Conservation (phyloP, 2,113 vertebrate genomes). For the Puma concolor region DNA sequence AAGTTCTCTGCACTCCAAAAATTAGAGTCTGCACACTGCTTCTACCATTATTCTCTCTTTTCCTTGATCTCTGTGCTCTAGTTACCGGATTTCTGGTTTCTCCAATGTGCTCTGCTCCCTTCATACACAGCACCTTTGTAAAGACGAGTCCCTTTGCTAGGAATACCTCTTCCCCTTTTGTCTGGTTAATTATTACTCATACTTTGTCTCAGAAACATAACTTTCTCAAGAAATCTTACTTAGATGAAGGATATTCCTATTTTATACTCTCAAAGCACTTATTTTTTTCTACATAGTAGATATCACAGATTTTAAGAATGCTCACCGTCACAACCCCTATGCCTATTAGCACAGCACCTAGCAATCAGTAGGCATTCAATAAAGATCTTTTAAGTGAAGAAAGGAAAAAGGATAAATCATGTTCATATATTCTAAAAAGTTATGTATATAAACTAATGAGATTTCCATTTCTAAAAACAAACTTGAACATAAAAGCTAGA, state of each 20-base stretch:
- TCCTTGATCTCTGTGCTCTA: neutral
- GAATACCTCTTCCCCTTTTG: neutral
- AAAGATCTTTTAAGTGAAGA: slow-evolving; percentile 18
- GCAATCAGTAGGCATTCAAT: neutral
- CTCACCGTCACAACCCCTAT: neutral
- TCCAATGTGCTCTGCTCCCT: neutral
- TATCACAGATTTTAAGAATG: neutral
- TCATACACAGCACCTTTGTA: neutral
- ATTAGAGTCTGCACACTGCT: neutral
- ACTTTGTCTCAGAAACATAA: neutral
- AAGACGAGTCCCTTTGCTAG: neutral
- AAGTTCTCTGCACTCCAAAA: neutral
- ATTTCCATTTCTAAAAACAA: slow-evolving; percentile 43
- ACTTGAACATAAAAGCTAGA: slow-evolving; percentile 7
- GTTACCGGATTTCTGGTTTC: neutral
- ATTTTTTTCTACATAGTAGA: neutral
- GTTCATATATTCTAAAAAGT: neutral
- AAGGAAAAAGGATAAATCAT: neutral
- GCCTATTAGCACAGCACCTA: neutral
- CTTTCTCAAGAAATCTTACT: neutral
- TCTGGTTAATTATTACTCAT: neutral
- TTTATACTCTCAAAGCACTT: neutral
- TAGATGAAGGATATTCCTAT: neutral
- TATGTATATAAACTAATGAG: slow-evolving; percentile 1
- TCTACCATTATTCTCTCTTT: neutral